Evolutionary conservation across 2,888 invertebrate species (phyloP).

Genomic region (Sicus ferrugineus): DNA sequence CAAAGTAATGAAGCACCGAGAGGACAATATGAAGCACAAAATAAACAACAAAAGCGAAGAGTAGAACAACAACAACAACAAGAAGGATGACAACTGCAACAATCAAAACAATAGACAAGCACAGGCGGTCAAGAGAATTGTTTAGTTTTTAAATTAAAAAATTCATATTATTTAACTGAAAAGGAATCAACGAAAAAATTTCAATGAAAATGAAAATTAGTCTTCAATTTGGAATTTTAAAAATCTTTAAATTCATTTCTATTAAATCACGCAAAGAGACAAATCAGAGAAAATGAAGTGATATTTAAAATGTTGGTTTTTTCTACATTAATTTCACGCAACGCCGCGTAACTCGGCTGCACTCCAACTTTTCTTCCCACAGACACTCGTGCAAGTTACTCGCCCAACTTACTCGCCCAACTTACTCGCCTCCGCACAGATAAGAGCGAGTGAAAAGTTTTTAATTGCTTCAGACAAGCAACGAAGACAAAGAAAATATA

Average conservation of each 20-base stretch:
- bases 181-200: background rate
- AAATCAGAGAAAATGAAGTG: background rate
- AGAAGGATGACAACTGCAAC: background rate
- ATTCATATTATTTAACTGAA: background rate
- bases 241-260: background rate
- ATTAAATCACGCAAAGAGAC: background rate
- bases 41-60: background rate
- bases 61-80: too few relatives aligned
- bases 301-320: background rate
- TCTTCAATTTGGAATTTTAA: background rate
- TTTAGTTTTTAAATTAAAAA: background rate
- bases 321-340: constrained; percentile 20
- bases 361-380: background rate
- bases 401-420: too few relatives aligned
- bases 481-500: background rate
- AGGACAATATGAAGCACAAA: constrained; percentile 1
- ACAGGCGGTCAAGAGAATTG: background rate
- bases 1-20: constrained; percentile 1
- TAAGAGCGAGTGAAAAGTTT: background rate
- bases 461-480: constrained; percentile 6
- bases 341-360: constrained; percentile 14
- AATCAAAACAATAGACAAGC: background rate
- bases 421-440: too few relatives aligned
- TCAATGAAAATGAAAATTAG: background rate
- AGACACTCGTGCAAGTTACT: background rate